These are phyloP conservation scores for Enteromius anoplus DNA, from an alignment of 2,797 vertebrate species.

Conservation along the genomic window DNA sequence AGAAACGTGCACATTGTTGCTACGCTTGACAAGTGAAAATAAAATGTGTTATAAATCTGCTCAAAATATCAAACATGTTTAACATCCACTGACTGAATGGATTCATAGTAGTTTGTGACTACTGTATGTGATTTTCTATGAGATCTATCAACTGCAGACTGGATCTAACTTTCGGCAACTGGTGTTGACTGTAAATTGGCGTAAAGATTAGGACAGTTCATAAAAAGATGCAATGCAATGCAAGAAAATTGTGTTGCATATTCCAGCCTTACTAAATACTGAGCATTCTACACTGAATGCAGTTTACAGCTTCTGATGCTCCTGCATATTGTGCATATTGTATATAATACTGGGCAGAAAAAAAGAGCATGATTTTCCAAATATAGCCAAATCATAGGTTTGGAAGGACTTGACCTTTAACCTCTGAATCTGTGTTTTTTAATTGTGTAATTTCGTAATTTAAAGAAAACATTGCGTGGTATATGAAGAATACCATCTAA, in stretches of 20 bases:
- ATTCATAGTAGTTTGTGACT: not conserved
- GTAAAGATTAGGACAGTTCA: not conserved
- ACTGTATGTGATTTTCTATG: not conserved
- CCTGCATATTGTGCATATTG: not conserved
- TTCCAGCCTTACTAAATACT: conserved; percentile 2
- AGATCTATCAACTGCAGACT: not conserved
- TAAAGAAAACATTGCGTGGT: not conserved
- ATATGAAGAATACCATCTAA: not conserved
- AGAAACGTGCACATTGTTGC: not conserved
- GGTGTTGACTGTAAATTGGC: not conserved
- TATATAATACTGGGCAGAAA: not conserved
- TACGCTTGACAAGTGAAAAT: not conserved
- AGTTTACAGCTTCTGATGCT: not conserved
- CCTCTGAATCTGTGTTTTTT: not conserved
- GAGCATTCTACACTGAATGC: not conserved
- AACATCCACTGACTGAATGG: not conserved
- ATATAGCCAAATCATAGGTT: not conserved
- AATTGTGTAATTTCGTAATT: not conserved
- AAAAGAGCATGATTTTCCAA: not conserved
- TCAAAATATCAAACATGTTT: not conserved
- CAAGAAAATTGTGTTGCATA: not conserved
- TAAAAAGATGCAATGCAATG: too few relatives aligned
- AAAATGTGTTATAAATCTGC: not conserved
- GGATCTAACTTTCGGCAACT: not conserved
- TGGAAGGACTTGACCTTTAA: not conserved